These are phyloP conservation scores for Leptinotarsa juncta DNA, from an alignment of 2,888 invertebrate species.

Conservation along the genomic window DNA sequence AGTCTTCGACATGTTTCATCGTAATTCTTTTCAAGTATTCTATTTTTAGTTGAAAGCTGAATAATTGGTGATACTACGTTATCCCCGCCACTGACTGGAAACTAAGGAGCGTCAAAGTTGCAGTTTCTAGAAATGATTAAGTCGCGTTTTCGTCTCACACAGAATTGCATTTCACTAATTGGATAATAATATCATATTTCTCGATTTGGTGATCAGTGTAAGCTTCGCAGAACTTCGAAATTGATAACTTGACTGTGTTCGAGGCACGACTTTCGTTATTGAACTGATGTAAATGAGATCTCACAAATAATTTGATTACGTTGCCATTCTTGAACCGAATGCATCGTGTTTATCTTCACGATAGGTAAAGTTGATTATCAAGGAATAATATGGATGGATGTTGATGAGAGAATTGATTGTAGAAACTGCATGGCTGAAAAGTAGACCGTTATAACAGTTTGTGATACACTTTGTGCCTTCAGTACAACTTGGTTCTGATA, in stretches of 20 bases:
- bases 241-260: not conserved
- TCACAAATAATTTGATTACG: not conserved
- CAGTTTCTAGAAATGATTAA: slow-evolving; percentile 21
- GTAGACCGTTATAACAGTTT: no score
- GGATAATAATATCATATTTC: slow-evolving; percentile 23
- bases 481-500: no score
- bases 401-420: no score
- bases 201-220: slow-evolving; percentile 6
- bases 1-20: no score
- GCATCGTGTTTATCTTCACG: not conserved
- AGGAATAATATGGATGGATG: not conserved
- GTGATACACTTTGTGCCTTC: no score
- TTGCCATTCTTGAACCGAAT: not conserved
- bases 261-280: not conserved
- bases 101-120: not conserved
- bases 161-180: slow-evolving; percentile 27
- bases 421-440: no score
- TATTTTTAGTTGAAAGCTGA: no score
- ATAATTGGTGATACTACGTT: no score
- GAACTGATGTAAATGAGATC: not conserved
- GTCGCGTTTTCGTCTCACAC: slow-evolving; percentile 22
- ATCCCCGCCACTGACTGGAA: not conserved
- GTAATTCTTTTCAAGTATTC: no score
- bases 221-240: slow-evolving; percentile 11
- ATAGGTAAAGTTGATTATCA: not conserved